Conservation (phyloP, 2,888 invertebrate genomes). For the Dolomedes plantarius region DNA sequence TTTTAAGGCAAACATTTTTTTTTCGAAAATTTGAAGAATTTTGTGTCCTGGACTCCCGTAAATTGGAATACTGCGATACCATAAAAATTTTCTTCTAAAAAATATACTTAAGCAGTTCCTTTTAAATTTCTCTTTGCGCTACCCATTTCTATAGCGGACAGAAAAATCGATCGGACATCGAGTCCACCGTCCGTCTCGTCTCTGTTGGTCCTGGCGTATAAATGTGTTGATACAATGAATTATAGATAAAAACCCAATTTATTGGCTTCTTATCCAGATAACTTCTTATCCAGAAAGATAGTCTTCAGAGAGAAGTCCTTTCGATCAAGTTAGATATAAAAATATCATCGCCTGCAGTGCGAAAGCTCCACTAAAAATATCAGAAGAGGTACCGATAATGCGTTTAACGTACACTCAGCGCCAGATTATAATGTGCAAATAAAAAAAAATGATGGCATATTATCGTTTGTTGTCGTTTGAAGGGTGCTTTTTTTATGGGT, state of each 20-base stretch:
- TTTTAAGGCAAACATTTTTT: too few relatives aligned
- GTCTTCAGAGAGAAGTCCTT: background rate
- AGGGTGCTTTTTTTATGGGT: slow-evolving; percentile 36
- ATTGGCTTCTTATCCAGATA: slow-evolving; percentile 11
- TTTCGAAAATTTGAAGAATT: too few relatives aligned
- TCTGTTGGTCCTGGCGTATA: background rate
- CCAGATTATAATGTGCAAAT: slow-evolving; percentile 4
- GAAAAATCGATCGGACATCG: background rate
- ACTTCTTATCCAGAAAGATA: background rate
- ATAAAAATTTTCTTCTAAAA: too few relatives aligned
- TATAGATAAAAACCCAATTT: slow-evolving; percentile 6
- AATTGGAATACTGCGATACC: too few relatives aligned
- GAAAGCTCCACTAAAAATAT: background rate
- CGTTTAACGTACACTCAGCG: slow-evolving; percentile 33
- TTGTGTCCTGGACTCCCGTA: too few relatives aligned
- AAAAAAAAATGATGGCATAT: slow-evolving; percentile 25
- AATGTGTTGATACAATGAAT: slow-evolving; percentile 21
- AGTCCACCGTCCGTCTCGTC: background rate
- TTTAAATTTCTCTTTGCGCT: too few relatives aligned
- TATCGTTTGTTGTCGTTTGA: slow-evolving; percentile 24
- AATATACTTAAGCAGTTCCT: too few relatives aligned
- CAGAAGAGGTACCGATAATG: slow-evolving; percentile 32
- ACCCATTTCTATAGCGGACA: background rate
- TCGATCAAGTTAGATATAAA: background rate
- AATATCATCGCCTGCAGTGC: background rate